Percentiles rank a stretch among this genome's conserved stretches.
phyloP scores from a whole-genome alignment of 2,797 vertebrate species.

The Remorina albescens region DNA sequence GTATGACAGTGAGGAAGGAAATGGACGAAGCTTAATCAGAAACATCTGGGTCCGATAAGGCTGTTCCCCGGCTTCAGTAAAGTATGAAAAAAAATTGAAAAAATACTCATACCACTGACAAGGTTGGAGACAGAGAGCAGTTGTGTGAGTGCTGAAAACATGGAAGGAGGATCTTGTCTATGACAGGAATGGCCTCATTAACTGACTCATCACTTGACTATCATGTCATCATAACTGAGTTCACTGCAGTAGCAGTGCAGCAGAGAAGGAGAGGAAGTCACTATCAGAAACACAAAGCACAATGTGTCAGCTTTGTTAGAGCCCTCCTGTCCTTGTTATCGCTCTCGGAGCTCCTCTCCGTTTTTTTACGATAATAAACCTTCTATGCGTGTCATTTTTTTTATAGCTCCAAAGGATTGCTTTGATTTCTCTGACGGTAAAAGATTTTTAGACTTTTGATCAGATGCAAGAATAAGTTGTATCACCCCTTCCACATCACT shows the following conservation, averaged over 20 bases:
- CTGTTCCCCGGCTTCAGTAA: conserved; percentile 8
- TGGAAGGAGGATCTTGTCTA: conserved; percentile 10
- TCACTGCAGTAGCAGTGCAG: conserved; percentile 28
- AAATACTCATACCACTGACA: background rate
- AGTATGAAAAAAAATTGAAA: conserved; percentile 5
- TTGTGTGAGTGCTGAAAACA: conserved; percentile 18
- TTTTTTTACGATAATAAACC: conserved; percentile 20
- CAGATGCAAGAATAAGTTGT: no score
- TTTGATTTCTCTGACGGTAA: background rate
- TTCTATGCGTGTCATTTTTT: conserved; percentile 3
- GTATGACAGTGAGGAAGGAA: background rate
- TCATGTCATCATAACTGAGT: conserved; percentile 40
- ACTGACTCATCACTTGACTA: conserved; percentile 26
- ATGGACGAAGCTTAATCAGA: conserved; percentile 18
- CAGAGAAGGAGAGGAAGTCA: conserved; percentile 21
- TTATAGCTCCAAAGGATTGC: background rate
- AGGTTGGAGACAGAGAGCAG: background rate
- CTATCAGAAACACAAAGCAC: conserved; percentile 15
- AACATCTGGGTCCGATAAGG: conserved; percentile 11
- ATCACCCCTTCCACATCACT: background rate
- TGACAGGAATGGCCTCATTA: conserved; percentile 55
- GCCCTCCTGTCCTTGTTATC: conserved; percentile 33
- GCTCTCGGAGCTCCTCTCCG: conserved; percentile 17
- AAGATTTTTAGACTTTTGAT: background rate
- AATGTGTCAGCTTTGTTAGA: conserved; percentile 37